Evolutionary conservation across 1,140 invertebrate genomes (phyloP).

Genomic region (Glossosoma conforme): DNA sequence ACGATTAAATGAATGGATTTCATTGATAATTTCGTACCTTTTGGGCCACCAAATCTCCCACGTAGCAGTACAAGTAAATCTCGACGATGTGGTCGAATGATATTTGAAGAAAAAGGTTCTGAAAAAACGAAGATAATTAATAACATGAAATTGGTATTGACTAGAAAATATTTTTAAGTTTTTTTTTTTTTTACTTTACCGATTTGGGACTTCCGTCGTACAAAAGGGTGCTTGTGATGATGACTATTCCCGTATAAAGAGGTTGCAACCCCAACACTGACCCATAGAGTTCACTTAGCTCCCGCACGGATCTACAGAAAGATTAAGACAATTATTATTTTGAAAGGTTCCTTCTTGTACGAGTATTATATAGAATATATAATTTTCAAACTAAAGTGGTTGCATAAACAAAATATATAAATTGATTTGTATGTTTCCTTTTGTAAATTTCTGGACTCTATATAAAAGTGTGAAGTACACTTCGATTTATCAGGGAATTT

Average conservation of each 20-base stretch:
- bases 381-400: too few relatives aligned
- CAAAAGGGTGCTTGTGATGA: constrained; percentile 23
- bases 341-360: too few relatives aligned
- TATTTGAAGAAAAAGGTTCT: constrained; percentile 29
- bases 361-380: too few relatives aligned
- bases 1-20: too few relatives aligned
- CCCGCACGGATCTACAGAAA: constrained; percentile 15
- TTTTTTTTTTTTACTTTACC: constrained; percentile 9
- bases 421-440: too few relatives aligned
- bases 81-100: constrained; percentile 26
- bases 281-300: constrained; percentile 17
- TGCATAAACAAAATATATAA: too few relatives aligned
- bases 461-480: too few relatives aligned
- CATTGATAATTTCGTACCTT: constrained; percentile 14
- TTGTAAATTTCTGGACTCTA: too few relatives aligned
- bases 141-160: background rate
- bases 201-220: constrained; percentile 28
- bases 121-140: constrained; percentile 5
- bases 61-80: constrained; percentile 28
- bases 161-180: background rate
- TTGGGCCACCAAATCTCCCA: constrained; percentile 26
- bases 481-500: too few relatives aligned
- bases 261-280: constrained; percentile 21
- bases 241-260: constrained; percentile 22
- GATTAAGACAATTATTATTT: too few relatives aligned